These are phyloP conservation scores for Dermolepida albohirtum DNA, from an alignment of 2,888 invertebrate genomes.

Conservation along the genomic window DNA sequence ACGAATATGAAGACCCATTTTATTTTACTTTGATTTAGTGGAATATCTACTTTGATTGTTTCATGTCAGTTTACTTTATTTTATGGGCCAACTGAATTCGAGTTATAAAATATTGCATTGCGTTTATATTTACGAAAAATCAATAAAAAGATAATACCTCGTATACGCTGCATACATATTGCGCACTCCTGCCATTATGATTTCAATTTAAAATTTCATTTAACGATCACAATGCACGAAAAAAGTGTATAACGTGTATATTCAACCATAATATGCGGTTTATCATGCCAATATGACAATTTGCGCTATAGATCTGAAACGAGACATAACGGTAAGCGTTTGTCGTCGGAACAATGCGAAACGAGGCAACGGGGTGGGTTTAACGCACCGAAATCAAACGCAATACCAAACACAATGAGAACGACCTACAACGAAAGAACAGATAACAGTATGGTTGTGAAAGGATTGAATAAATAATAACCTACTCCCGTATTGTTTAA, in stretches of 20 bases:
- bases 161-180: not conserved
- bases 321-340: not conserved
- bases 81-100: no score
- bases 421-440: slow-evolving; percentile 23
- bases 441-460: slow-evolving; percentile 12
- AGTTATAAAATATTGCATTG: no score
- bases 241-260: not conserved
- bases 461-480: slow-evolving; percentile 34
- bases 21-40: no score
- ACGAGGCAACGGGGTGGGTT: not conserved
- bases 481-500: not conserved
- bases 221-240: not conserved
- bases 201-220: slow-evolving; percentile 8
- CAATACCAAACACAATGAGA: slow-evolving; percentile 4
- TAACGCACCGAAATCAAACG: no score
- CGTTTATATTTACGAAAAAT: no score
- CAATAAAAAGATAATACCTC: no score
- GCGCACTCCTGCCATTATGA: not conserved
- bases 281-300: slow-evolving; percentile 33
- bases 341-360: slow-evolving; percentile 19
- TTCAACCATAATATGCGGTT: slow-evolving; percentile 10
- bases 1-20: no score
- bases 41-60: no score
- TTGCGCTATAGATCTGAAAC: slow-evolving; percentile 5
- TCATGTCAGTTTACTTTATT: no score